A percentile compares a stretch with the other conserved stretches of the same genome.
Evolutionary conservation across 2,797 vertebrate species (phyloP).

Genomic region (Antennarius maculatus): DNA sequence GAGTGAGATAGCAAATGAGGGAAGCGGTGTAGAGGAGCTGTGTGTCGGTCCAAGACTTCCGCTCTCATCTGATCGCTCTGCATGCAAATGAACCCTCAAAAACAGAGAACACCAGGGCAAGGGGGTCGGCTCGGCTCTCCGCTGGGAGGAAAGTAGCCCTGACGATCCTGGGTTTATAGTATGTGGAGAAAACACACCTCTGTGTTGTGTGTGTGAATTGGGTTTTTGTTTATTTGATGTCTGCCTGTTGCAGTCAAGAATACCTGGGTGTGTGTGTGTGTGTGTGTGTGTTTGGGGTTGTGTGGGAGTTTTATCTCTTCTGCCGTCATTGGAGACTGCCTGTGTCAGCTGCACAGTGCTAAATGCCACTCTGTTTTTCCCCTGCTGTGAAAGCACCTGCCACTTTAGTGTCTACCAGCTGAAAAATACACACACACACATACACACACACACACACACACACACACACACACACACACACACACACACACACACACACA

Average conservation of each 20-base stretch:
- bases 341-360: conserved; percentile 73
- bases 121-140: conserved; percentile 69
- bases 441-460: conserved; percentile 35
- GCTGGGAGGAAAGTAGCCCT: conserved; percentile 59
- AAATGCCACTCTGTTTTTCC: conserved; percentile 77
- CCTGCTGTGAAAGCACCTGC: conserved; percentile 77
- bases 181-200: conserved; percentile 31
- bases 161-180: conserved; percentile 27
- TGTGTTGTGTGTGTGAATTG: conserved; percentile 38
- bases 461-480: conserved; percentile 32
- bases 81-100: conserved; percentile 81
- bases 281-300: conserved; percentile 21
- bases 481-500: conserved; percentile 18
- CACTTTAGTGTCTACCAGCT: conserved; percentile 69
- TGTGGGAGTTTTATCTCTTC: conserved; percentile 43
- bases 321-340: conserved; percentile 50
- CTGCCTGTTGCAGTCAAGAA: conserved; percentile 33
- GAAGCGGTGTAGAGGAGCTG: conserved; percentile 50
- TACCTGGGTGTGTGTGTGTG: conserved; percentile 38
- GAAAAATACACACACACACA: conserved; percentile 49
- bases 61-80: conserved; percentile 67
- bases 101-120: conserved; percentile 76
- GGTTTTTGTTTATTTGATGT: conserved; percentile 35
- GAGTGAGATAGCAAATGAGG: conserved; percentile 48
- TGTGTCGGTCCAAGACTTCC: conserved; percentile 68